Percentiles rank a stretch among this genome's conserved stretches.
Conservation (phyloP, 2,113 vertebrate genomes). For the Trogon melanurus region DNA sequence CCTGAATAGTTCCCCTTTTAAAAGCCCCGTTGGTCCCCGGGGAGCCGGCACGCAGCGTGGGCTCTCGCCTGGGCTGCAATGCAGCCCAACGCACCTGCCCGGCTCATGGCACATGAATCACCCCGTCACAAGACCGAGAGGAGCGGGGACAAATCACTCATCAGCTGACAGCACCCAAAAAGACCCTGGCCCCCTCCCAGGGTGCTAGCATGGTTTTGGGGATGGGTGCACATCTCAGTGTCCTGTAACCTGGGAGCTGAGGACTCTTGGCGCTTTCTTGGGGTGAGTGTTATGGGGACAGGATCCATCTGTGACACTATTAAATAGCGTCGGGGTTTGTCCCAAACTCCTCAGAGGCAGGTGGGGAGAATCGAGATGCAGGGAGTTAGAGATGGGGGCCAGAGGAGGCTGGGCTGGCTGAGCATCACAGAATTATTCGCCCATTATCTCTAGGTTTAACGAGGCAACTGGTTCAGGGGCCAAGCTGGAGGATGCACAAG, state of each 20-base stretch:
- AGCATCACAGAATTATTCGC: not conserved
- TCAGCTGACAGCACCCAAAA: not conserved
- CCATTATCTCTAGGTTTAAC: not conserved
- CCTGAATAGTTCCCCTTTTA: not conserved
- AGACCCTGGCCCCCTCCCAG: accelerated
- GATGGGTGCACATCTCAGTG: not conserved
- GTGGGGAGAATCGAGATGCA: not conserved
- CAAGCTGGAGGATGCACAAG: not conserved
- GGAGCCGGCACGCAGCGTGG: not conserved
- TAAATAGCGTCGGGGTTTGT: not conserved
- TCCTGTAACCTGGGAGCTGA: not conserved
- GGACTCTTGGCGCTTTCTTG: accelerated
- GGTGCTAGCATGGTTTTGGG: not conserved
- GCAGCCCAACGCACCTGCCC: not conserved
- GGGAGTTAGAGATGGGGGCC: too few relatives aligned
- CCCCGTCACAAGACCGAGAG: constrained; percentile 24
- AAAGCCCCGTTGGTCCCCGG: not conserved
- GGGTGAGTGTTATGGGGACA: accelerated
- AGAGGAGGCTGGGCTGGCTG: not conserved
- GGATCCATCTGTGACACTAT: accelerated
- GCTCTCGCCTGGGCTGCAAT: accelerated
- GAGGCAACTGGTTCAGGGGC: not conserved
- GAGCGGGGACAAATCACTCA: not conserved
- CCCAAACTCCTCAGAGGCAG: not conserved
- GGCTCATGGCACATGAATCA: not conserved